A percentile compares a stretch with the other conserved stretches of the same genome.
Conservation (phyloP, 1,140 invertebrate genomes). For the Danaus plexippus region DNA sequence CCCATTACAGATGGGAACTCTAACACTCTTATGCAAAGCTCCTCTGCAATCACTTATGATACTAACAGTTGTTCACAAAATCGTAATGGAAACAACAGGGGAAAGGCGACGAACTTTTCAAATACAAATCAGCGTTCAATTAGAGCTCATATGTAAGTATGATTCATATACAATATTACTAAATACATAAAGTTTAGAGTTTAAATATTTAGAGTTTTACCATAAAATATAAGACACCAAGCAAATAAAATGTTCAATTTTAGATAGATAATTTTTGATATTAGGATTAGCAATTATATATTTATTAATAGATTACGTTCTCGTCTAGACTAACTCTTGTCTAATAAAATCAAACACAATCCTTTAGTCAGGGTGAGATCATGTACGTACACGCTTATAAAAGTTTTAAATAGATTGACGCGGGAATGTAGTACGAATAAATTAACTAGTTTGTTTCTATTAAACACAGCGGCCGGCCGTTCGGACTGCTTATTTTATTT, state of each 20-base stretch:
- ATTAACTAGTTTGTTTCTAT: conserved; percentile 24
- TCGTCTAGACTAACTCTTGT: too few relatives aligned
- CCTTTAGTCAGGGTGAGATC: too few relatives aligned
- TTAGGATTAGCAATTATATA: too few relatives aligned
- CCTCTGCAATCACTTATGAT: conserved; percentile 1
- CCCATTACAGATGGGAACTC: conserved; percentile 47
- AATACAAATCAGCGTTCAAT: conserved; percentile 19
- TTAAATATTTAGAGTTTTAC: too few relatives aligned
- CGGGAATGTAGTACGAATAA: conserved; percentile 25
- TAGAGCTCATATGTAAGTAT: conserved; percentile 32
- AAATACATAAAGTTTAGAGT: not conserved
- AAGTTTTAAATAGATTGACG: conserved; percentile 54
- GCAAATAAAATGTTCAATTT: too few relatives aligned
- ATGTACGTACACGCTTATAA: conserved; percentile 5
- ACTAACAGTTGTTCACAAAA: conserved; percentile 1
- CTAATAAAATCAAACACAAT: too few relatives aligned
- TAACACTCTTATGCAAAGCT: conserved; percentile 42
- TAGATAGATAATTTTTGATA: too few relatives aligned
- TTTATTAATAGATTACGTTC: too few relatives aligned
- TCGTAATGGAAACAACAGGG: conserved; percentile 9
- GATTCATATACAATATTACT: not conserved
- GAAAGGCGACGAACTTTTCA: conserved; percentile 10
- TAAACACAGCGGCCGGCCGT: conserved; percentile 3
- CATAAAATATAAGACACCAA: too few relatives aligned
- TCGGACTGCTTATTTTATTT: conserved; percentile 12